A percentile compares a stretch with the other conserved stretches of the same genome.
phyloP scores from a whole-genome alignment of 2,113 vertebrate genomes.

The Parotia lawesii region DNA sequence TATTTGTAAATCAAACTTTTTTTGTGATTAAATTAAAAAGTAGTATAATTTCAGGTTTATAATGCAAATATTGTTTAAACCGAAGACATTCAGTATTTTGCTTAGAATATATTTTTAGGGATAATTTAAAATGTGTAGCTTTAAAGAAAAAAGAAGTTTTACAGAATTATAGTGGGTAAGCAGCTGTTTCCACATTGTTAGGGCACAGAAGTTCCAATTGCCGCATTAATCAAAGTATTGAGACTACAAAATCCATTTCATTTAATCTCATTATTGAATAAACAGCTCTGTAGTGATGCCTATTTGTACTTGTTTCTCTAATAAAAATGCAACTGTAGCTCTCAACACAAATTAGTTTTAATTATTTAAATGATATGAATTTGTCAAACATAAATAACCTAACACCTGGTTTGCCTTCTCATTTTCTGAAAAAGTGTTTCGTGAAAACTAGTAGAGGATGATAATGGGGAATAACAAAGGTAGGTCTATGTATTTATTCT shows the following conservation, averaged over 20 bases:
- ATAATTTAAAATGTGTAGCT: conserved; percentile 64
- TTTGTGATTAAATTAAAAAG: conserved; percentile 62
- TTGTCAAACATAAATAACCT: conserved; percentile 72
- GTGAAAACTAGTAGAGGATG: conserved; percentile 68
- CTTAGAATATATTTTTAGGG: conserved; percentile 69
- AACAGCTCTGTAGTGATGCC: conserved; percentile 75
- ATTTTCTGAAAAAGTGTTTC: conserved; percentile 67
- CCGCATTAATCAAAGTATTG: conserved; percentile 67
- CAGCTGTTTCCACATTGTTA: conserved; percentile 69
- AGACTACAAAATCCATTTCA: conserved; percentile 72
- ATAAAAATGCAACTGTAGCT: conserved; percentile 79
- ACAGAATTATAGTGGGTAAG: conserved; percentile 49
- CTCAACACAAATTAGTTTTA: conserved; percentile 81
- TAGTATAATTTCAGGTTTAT: conserved; percentile 63
- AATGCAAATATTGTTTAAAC: conserved; percentile 66
- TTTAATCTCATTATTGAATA: conserved; percentile 77
- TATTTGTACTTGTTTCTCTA: conserved; percentile 81
- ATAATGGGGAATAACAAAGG: conserved; percentile 68
- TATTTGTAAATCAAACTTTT: conserved; percentile 66
- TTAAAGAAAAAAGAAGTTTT: conserved; percentile 59
- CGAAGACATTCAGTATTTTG: conserved; percentile 65
- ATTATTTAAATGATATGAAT: conserved; percentile 80
- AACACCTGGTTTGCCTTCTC: conserved; percentile 75
- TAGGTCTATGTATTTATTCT: conserved; percentile 63
- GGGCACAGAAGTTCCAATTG: conserved; percentile 66